phyloP scores from a whole-genome alignment of 1,140 invertebrate species.

The Solen grandis region DNA sequence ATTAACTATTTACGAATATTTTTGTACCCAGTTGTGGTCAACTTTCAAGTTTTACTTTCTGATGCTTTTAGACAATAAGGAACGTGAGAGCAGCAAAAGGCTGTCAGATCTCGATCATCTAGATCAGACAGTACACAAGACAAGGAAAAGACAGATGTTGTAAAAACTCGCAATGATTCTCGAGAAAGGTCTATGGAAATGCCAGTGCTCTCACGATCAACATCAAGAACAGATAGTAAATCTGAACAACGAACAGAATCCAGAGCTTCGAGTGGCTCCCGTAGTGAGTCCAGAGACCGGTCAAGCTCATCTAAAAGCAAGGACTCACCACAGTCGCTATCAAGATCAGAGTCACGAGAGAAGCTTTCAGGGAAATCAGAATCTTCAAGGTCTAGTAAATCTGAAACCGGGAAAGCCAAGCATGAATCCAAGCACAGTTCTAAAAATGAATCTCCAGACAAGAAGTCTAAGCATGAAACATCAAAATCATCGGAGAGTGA shows the following conservation, averaged over 20 bases:
- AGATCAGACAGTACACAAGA: background rate
- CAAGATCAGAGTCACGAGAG: constrained; percentile 16
- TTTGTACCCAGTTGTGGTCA: too few relatives aligned
- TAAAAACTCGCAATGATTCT: constrained; percentile 41
- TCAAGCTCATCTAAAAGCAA: constrained; percentile 20
- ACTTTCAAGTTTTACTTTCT: too few relatives aligned
- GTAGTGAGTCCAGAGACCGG: constrained; percentile 14
- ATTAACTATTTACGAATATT: too few relatives aligned
- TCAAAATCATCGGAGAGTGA: constrained; percentile 37
- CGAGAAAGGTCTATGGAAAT: constrained; percentile 33
- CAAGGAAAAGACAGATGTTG: background rate
- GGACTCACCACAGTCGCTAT: background rate
- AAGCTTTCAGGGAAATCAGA: background rate
- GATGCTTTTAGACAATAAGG: too few relatives aligned
- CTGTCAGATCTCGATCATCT: too few relatives aligned
- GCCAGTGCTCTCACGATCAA: constrained; percentile 47
- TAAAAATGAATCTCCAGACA: constrained; percentile 41
- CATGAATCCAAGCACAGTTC: constrained; percentile 2
- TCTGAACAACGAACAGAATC: background rate
- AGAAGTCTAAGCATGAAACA: constrained; percentile 15
- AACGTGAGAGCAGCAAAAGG: too few relatives aligned
- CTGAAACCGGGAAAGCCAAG: background rate
- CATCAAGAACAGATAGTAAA: constrained; percentile 17
- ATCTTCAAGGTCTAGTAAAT: constrained; percentile 13
- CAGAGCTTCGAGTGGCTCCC: background rate